Percentiles rank a stretch among this genome's conserved stretches.
Conservation (phyloP, 2,888 invertebrate species). For the Chydorus sphaericus region DNA sequence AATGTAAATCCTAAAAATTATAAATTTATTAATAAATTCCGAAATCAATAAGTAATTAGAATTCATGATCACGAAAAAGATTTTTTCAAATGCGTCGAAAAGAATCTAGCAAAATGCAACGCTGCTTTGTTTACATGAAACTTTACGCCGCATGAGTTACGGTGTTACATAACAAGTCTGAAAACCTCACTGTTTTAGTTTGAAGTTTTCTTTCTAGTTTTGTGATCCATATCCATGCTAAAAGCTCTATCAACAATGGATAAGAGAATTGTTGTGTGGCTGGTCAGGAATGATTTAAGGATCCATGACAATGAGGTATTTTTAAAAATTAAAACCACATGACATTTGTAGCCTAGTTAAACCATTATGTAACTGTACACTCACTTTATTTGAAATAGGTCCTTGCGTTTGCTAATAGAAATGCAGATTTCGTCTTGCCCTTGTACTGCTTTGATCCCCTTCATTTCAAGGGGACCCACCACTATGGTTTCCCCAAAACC, state of each 20-base stretch:
- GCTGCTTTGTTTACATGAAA: no score
- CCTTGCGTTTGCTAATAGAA: conserved; percentile 17
- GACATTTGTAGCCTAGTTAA: neutral
- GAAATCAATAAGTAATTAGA: no score
- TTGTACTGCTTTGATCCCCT: conserved; percentile 21
- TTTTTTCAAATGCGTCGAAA: no score
- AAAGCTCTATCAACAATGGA: neutral
- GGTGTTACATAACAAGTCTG: no score
- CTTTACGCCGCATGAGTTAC: no score
- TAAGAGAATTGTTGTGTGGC: conserved; percentile 15
- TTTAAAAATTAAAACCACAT: neutral
- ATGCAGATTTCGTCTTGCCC: conserved; percentile 19
- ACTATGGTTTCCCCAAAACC: conserved; percentile 20
- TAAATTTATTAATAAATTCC: no score
- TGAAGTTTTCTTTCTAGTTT: no score
- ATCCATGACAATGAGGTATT: conserved; percentile 22
- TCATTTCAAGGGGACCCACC: conserved; percentile 19
- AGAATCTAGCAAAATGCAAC: no score
- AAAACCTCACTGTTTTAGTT: no score
- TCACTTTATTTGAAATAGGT: conserved; percentile 14
- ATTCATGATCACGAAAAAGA: no score
- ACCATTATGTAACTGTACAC: neutral
- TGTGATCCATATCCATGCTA: neutral
- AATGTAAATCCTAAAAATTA: no score
- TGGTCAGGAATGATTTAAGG: conserved; percentile 20